Conservation (phyloP, 2,797 vertebrate genomes). For the Chaenodraco wilsoni region DNA sequence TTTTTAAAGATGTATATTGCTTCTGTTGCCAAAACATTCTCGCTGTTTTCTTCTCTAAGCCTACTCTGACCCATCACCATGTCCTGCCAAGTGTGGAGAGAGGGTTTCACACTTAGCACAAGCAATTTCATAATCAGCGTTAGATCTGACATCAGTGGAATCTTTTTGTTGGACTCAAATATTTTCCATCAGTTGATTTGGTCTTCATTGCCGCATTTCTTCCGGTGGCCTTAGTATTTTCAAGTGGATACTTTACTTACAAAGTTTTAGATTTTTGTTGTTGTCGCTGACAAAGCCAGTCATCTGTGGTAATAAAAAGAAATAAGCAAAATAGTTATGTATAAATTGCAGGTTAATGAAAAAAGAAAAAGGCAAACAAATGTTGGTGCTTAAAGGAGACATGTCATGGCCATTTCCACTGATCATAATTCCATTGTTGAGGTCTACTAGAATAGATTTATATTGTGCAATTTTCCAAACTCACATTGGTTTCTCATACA, state of each 20-base stretch:
- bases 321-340: constrained; percentile 1
- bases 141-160: constrained; percentile 33
- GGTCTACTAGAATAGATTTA: too few species aligned
- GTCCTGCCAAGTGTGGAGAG: constrained; percentile 54
- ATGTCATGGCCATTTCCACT: too few species aligned
- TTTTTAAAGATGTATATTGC: constrained; percentile 24
- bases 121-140: constrained; percentile 42
- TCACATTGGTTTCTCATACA: too few species aligned
- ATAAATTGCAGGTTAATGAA: background rate
- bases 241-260: background rate
- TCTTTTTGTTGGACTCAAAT: constrained; percentile 30
- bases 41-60: constrained; percentile 19
- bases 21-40: constrained; percentile 22
- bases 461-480: too few species aligned
- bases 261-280: background rate
- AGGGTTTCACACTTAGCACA: constrained; percentile 47
- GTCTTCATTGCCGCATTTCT: constrained; percentile 3
- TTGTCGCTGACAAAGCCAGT: background rate
- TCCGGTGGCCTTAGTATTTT: constrained; percentile 6
- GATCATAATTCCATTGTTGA: too few species aligned
- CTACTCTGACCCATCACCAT: constrained; percentile 30
- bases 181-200: constrained; percentile 16
- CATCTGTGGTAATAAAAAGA: background rate
- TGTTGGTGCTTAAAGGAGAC: background rate
- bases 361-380: background rate